phyloP scores from a whole-genome alignment of 1,140 invertebrate genomes.

The Bombus breviceps region DNA sequence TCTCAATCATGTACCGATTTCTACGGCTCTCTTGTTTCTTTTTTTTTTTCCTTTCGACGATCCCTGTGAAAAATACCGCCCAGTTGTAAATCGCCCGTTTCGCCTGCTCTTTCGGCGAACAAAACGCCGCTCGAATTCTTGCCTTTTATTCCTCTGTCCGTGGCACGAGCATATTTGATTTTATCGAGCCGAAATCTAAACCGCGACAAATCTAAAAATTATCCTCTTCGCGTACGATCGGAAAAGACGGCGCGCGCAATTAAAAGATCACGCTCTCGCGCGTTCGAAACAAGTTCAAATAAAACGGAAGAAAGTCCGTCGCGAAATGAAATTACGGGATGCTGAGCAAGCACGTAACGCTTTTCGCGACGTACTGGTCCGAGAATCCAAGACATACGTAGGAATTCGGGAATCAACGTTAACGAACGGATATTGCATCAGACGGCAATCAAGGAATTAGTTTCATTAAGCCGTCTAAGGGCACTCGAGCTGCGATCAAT shows the following conservation, averaged over 20 bases:
- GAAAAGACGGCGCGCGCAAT: not conserved
- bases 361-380: conserved; percentile 41
- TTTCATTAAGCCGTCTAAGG: conserved; percentile 63
- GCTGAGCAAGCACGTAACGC: conserved; percentile 36
- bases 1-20: conserved; percentile 60
- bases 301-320: not conserved
- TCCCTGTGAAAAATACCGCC: conserved; percentile 47
- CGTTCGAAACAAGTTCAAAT: not conserved
- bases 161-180: not conserved
- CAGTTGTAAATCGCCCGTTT: conserved; percentile 40
- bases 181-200: not conserved
- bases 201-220: not conserved
- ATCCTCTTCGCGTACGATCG: too few relatives aligned
- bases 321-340: conserved; percentile 54
- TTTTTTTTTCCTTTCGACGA: conserved; percentile 10
- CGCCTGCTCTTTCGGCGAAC: not conserved
- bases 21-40: not conserved
- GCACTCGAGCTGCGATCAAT: conserved; percentile 55
- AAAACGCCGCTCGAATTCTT: not conserved
- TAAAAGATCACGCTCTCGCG: not conserved
- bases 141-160: not conserved
- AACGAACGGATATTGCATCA: conserved; percentile 69
- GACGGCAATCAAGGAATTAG: conserved; percentile 68
- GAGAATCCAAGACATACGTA: conserved; percentile 50
- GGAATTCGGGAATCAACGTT: conserved; percentile 62